phyloP scores from a whole-genome alignment of 2,797 vertebrate genomes.

The Ptychobarbus kaznakovi region DNA sequence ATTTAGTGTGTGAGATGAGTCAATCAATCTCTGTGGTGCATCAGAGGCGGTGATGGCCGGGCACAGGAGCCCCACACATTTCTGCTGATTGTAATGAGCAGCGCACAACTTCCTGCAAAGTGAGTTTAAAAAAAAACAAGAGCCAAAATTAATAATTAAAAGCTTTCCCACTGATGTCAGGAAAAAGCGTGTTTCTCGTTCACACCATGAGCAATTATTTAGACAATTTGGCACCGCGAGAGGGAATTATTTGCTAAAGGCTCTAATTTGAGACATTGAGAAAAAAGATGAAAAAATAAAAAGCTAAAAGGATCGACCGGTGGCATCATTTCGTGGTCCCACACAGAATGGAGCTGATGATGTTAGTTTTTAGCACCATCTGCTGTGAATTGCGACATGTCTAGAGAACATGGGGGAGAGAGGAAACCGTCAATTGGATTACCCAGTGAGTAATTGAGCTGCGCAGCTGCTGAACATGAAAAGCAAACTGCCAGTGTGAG shows the following conservation, averaged over 20 bases:
- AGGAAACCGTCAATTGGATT: constrained; percentile 56
- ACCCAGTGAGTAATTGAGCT: constrained; percentile 58
- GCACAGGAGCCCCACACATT: constrained; percentile 75
- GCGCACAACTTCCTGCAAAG: constrained; percentile 76
- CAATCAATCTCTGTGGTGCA: constrained; percentile 55
- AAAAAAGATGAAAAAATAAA: background rate
- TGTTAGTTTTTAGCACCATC: constrained; percentile 64
- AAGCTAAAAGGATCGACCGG: constrained; percentile 18
- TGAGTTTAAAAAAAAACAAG: constrained; percentile 70
- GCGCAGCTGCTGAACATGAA: constrained; percentile 60
- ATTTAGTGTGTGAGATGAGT: constrained; percentile 69
- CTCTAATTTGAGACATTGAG: constrained; percentile 78
- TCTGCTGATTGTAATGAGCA: constrained; percentile 82
- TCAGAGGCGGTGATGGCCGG: constrained; percentile 62
- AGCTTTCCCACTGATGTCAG: constrained; percentile 73
- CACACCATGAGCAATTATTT: constrained; percentile 71
- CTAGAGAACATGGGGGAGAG: constrained; percentile 47
- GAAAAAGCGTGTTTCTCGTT: constrained; percentile 64
- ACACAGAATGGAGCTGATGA: constrained; percentile 62
- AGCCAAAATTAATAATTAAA: constrained; percentile 79
- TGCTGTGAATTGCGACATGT: constrained; percentile 56
- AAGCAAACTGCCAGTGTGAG: constrained; percentile 49
- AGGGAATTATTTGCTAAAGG: constrained; percentile 69
- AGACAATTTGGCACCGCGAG: constrained; percentile 69
- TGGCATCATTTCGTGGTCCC: constrained; percentile 27